phyloP scores from a whole-genome alignment of 2,797 vertebrate genomes.

The Spinus olivaceus region DNA sequence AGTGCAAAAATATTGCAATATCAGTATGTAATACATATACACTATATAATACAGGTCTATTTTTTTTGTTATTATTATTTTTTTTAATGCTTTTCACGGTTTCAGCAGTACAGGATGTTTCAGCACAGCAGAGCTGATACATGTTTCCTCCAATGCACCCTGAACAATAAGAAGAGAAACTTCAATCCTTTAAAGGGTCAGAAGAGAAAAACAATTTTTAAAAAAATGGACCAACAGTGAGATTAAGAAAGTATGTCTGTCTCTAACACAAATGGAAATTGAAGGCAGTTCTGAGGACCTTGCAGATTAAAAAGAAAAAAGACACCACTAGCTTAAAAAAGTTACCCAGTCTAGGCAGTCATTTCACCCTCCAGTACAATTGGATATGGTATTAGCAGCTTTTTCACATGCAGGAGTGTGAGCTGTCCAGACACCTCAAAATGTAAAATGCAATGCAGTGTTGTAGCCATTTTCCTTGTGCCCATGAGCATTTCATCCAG shows the following conservation, averaged over 20 bases:
- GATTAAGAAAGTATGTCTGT: not conserved
- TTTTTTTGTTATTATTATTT: not conserved
- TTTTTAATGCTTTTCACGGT: not conserved
- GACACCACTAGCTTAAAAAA: not conserved
- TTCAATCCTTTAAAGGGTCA: not conserved
- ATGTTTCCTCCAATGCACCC: not conserved
- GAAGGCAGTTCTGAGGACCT: not conserved
- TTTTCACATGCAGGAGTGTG: not conserved
- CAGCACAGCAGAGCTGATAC: not conserved
- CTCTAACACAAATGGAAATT: not conserved
- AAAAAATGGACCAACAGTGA: not conserved
- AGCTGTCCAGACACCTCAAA: not conserved
- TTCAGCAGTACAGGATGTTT: not conserved
- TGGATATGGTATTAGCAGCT: not conserved
- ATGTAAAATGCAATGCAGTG: rapidly evolving
- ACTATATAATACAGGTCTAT: not conserved
- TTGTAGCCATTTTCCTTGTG: not conserved
- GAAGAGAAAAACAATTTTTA: not conserved
- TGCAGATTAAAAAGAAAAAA: not conserved
- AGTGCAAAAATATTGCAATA: not conserved
- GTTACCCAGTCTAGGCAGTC: not conserved
- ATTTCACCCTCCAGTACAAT: not conserved
- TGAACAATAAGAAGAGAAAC: not conserved
- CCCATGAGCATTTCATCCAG: not conserved
- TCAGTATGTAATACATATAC: not conserved